Base-by-base conservation (phyloP, 2,797 vertebrate species). In the Caiman crocodilus region DNA sequence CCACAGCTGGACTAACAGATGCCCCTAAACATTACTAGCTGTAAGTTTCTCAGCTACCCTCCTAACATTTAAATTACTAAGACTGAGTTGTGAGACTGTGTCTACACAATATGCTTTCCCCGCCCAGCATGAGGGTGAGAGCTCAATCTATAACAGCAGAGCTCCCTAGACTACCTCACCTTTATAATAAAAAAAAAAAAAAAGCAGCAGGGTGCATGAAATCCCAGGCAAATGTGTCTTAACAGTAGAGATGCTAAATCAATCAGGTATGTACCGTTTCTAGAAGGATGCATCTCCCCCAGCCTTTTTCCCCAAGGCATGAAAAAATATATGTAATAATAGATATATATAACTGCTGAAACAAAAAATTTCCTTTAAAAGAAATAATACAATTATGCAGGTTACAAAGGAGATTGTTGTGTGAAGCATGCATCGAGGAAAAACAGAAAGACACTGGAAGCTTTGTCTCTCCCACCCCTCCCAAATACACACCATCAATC, bases 51-150 rank as follows among this genome's bases (percentile, higher is more conserved):
- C 76, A 64, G 77, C 63, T 5, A 90, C 89, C 74, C 23, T 85
- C 90, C 93, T 76, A 82, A 76, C 93, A 20, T 90, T 94, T 89
- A 90, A 95, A 94, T 96, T 50, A 92, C 94, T 57, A 23, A 60
- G 85, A 90, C 61, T 7, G 82, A 94, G 92, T 56, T 50, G 35
- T 67, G 60, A 42, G 81, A 88, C 94, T 81, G n/a, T 67, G 94
- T 61, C 80, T 76, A 87, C 89, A 93, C 94, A 59, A 86, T 91
- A 60, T 76, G 82, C 88, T 90, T 69, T 76, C 58, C 59, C 85
- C 64, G 32, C 86, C 71, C 50, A 82, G 86, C 76, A 88, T 76
- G 76, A 42, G 76, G 85, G 55, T 11, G 82, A 92, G 81, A 59
- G 84, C 83, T 55, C 55, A 20, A 11, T 58, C 55, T 76, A 55